Base-by-base conservation (phyloP, 2,113 vertebrate genomes). In the Eonycteris spelaea region DNA sequence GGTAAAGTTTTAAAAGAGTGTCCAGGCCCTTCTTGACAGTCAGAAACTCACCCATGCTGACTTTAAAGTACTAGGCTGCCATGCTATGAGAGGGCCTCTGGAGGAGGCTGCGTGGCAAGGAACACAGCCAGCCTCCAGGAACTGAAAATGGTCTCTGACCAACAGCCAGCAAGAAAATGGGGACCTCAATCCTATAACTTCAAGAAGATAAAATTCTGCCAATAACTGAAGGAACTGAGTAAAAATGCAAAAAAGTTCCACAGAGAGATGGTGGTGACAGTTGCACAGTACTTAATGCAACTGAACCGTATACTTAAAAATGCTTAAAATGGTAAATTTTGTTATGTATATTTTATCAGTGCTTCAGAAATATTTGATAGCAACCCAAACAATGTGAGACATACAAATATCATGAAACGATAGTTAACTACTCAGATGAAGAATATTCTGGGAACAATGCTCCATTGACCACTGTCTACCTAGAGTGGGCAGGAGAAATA, bases 341-440 rank as follows among this genome's bases (percentile, higher is more conserved):
- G 26, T 73, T 67, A 75, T 43, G 7, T 40, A n/a, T 59, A 73
- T 74, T 90, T 86, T 22, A 82, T 30, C 30, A 91, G n/a, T 77
- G 21, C 35, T 57, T 90, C 71, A 70, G 53, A 70, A n/a, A 70
- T 78, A 95, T 77, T 5, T 77, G 15, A 70, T 28, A 57, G 13
- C 51, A 53, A 97, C 85, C 67, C 68, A 63, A 77, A 87, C 51
- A 90, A 55, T 63, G 19, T 86, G 89, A 92, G 21, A 94, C 40
- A 79, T 19, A 61, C 1, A 78, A 85, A 16, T 26, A 85, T 30
- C 71, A 90, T 80, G 73, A 90, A 92, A 75, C 38, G 30, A 86
- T 6, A 96, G 22, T 55, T 43, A 63, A 77, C 53, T 48, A 48
- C n/a, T 90, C 18, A 63, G 55, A 26, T 78, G 16, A 85, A 89